A percentile compares a stretch with the other conserved stretches of the same genome.
These are phyloP conservation scores for Drosophila atripex DNA, from an alignment of 2,888 invertebrate genomes.

Conservation along the genomic window DNA sequence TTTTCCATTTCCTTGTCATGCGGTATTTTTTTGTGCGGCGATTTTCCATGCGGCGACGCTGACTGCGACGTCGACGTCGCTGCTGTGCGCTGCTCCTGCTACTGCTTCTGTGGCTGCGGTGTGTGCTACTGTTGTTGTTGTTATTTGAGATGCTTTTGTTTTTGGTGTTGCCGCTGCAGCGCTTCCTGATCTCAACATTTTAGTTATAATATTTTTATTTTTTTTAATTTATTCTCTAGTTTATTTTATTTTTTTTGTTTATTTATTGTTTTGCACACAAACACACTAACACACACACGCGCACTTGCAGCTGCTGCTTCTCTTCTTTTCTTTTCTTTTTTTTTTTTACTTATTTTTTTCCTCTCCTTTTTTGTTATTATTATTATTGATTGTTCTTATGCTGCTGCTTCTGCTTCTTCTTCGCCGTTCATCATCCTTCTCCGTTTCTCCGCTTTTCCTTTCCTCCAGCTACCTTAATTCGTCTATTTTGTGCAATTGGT, in stretches of 20 bases:
- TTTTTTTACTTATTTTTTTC: not conserved
- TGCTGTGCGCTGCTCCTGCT: conserved; percentile 51
- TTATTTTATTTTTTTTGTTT: conserved; percentile 27
- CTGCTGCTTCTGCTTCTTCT: conserved; percentile 26
- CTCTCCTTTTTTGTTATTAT: conserved; percentile 41
- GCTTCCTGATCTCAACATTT: conserved; percentile 3
- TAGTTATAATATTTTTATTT: conserved; percentile 5
- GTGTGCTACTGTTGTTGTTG: conserved; percentile 7
- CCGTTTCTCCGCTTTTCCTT: not conserved
- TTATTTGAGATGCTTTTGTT: not conserved
- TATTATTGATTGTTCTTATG: conserved; percentile 70
- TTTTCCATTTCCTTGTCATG: conserved; percentile 63
- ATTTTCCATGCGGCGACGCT: conserved; percentile 54
- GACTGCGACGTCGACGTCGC: conserved; percentile 49
- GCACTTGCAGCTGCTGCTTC: conserved; percentile 28
- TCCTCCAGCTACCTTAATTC: conserved; percentile 24
- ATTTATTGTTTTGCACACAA: conserved; percentile 24
- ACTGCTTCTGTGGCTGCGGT: conserved; percentile 44
- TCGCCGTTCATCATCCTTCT: conserved; percentile 5
- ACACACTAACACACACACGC: conserved; percentile 14
- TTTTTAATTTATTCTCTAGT: conserved; percentile 24
- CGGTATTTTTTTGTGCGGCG: conserved; percentile 52
- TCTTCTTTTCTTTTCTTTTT: conserved; percentile 7
- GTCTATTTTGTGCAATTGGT: conserved; percentile 46
- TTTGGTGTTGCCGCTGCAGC: conserved; percentile 3